Evolutionary conservation across 2,113 vertebrate species (phyloP).

Genomic region (Scartelaos histophorus): DNA sequence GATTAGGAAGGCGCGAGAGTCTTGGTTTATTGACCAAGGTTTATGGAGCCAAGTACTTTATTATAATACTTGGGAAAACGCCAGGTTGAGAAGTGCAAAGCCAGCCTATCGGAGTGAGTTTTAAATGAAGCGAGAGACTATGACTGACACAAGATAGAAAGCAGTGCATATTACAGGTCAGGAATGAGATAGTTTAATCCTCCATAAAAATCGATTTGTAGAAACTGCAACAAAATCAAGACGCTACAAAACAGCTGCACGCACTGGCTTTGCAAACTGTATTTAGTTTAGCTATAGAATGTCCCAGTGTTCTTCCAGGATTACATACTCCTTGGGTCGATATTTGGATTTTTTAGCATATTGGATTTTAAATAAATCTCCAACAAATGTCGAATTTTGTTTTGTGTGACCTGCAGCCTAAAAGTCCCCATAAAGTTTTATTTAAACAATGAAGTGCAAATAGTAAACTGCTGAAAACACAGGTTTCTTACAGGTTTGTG

Average conservation of each 20-base stretch:
- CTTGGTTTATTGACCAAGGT: background rate
- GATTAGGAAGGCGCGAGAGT: background rate
- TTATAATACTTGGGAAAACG: background rate
- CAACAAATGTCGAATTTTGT: too few species aligned
- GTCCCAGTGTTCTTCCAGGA: background rate
- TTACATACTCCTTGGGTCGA: background rate
- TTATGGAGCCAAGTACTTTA: background rate
- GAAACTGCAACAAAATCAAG: background rate
- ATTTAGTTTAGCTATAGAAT: background rate
- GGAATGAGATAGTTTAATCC: background rate
- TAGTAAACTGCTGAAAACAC: too few species aligned
- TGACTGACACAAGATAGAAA: background rate
- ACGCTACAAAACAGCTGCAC: background rate
- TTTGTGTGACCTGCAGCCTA: too few species aligned
- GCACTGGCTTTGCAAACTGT: background rate
- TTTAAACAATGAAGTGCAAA: too few species aligned
- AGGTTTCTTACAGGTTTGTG: too few species aligned
- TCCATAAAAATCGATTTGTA: too few species aligned
- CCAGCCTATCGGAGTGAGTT: background rate
- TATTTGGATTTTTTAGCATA: too few species aligned
- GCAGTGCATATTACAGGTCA: background rate
- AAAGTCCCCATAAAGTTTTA: too few species aligned
- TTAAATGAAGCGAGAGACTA: background rate
- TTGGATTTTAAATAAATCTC: too few species aligned
- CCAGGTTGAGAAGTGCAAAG: background rate